Percentiles rank a stretch among this genome's conserved stretches.
phyloP scores from a whole-genome alignment of 2,888 invertebrate genomes.

The Stenodera caucasica region DNA sequence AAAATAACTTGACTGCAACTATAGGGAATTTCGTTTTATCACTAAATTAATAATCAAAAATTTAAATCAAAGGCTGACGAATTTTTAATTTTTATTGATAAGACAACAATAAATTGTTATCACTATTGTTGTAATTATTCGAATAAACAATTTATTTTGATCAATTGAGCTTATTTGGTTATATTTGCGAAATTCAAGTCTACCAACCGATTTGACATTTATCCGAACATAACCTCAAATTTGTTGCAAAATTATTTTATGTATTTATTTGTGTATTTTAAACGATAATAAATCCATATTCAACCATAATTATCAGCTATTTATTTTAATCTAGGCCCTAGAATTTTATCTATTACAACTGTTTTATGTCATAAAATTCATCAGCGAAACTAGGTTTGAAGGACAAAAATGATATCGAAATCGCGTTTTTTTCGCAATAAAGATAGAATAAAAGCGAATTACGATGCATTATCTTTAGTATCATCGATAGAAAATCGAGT shows the following conservation, averaged over 20 bases:
- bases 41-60: background rate
- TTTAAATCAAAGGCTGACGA: background rate
- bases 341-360: background rate
- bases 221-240: background rate
- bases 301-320: too few species aligned
- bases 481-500: too few species aligned
- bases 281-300: too few species aligned
- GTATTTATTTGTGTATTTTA: too few species aligned
- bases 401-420: too few species aligned
- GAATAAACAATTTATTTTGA: background rate
- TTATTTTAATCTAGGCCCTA: too few species aligned
- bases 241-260: too few species aligned
- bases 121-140: background rate
- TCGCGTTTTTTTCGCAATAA: too few species aligned
- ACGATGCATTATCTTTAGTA: too few species aligned
- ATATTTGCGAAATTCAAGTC: background rate
- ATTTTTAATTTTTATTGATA: background rate
- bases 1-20: background rate
- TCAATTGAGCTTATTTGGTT: background rate
- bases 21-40: background rate
- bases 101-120: background rate
- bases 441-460: too few species aligned
- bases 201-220: background rate
- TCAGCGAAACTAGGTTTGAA: too few species aligned
- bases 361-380: too few species aligned